These are phyloP conservation scores for Romanogobio albipinnatus DNA, from an alignment of 2,113 vertebrate species.

Conservation along the genomic window DNA sequence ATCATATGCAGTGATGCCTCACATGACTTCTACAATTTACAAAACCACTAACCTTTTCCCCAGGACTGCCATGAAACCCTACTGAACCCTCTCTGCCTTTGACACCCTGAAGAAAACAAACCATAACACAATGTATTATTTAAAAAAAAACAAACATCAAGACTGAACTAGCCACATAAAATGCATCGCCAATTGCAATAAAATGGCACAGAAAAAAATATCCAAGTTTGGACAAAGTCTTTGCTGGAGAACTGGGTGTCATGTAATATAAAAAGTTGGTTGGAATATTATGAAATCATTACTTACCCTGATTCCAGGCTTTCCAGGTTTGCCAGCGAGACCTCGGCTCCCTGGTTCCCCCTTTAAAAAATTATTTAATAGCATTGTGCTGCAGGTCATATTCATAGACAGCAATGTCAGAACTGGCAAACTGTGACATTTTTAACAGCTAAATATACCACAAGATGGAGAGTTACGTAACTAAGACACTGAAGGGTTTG, in stretches of 20 bases:
- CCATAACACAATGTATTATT: neutral
- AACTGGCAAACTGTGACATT: constrained; percentile 30
- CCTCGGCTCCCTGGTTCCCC: constrained; percentile 70
- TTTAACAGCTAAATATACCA: neutral
- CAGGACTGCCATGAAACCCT: constrained; percentile 63
- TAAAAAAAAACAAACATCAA: neutral
- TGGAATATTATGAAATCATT: neutral
- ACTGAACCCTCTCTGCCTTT: constrained; percentile 67
- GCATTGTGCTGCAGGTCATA: neutral
- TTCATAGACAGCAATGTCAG: constrained; percentile 25
- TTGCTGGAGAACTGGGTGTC: constrained; percentile 7
- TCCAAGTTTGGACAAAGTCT: neutral
- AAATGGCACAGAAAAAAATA: constrained; percentile 1
- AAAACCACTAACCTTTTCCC: constrained; percentile 67
- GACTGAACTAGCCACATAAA: neutral
- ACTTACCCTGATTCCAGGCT: constrained; percentile 66
- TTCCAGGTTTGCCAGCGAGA: constrained; percentile 67
- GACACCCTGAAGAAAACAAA: constrained; percentile 66
- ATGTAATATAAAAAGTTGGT: neutral
- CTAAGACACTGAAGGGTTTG: neutral
- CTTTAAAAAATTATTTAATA: constrained; percentile 56
- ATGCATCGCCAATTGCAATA: neutral
- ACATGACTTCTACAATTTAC: neutral
- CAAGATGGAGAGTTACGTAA: neutral
- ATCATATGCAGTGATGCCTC: neutral